Evolutionary conservation across 2,797 vertebrate genomes (phyloP).

Genomic region (Xiphophorus birchmanni): DNA sequence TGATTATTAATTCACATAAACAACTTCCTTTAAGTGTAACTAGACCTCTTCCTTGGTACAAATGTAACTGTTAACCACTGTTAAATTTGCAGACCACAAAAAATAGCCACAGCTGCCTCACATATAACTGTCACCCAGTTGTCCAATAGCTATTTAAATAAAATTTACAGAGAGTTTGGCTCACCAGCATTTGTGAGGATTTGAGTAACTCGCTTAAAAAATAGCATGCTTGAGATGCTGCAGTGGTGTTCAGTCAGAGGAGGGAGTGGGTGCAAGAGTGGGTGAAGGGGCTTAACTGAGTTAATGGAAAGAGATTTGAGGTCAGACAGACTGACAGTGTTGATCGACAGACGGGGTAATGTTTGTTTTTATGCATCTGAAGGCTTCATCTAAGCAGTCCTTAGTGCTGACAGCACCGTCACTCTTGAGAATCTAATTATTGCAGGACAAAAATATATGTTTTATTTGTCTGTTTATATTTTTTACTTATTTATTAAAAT

Average conservation of each 20-base stretch:
- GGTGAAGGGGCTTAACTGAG: slow-evolving; percentile 52
- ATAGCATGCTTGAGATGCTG: slow-evolving; percentile 27
- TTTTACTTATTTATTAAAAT: background rate
- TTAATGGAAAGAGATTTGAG: slow-evolving; percentile 65
- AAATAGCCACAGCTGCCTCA: slow-evolving; percentile 29
- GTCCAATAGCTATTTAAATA: slow-evolving; percentile 48
- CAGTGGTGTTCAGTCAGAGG: slow-evolving; percentile 2
- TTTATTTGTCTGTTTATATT: background rate
- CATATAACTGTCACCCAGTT: slow-evolving; percentile 43
- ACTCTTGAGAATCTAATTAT: slow-evolving; percentile 26
- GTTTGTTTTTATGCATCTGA: slow-evolving; percentile 47
- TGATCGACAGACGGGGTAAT: slow-evolving; percentile 65
- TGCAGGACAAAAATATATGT: background rate
- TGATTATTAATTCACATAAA: background rate
- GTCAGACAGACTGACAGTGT: slow-evolving; percentile 62
- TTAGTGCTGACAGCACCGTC: slow-evolving; percentile 23
- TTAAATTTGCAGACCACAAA: slow-evolving; percentile 9
- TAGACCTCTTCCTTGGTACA: background rate
- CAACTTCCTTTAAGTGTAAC: background rate
- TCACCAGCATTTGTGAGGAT: slow-evolving; percentile 57
- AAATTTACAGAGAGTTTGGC: slow-evolving; percentile 48
- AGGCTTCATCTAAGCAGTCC: slow-evolving; percentile 44
- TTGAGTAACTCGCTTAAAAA: slow-evolving; percentile 44
- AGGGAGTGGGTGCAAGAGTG: slow-evolving; percentile 21
- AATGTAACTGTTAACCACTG: slow-evolving; percentile 4